Evolutionary conservation across 2,797 vertebrate genomes (phyloP).

Genomic region (Sitta carolinensis): DNA sequence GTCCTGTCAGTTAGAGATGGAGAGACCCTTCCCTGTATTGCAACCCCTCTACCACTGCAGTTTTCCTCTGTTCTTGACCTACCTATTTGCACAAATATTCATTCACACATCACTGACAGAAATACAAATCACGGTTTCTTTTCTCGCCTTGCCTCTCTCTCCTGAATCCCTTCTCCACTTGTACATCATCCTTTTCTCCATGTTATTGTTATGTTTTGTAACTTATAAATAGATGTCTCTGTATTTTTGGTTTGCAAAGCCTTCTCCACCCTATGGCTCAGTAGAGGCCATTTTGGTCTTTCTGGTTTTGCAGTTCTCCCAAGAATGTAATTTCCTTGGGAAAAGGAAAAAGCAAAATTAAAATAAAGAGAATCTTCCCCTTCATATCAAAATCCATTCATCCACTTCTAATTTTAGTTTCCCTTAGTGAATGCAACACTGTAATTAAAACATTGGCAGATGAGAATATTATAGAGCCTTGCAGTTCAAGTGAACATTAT

Average conservation of each 20-base stretch:
- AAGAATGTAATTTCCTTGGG: constrained; percentile 71
- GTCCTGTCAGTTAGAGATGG: not conserved
- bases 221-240: constrained; percentile 51
- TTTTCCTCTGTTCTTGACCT: not conserved
- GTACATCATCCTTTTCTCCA: not conserved
- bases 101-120: not conserved
- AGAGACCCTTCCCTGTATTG: not conserved
- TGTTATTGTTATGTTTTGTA: not conserved
- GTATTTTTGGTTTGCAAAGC: constrained; percentile 48
- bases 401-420: constrained; percentile 76
- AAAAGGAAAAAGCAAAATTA: not conserved
- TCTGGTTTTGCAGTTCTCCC: constrained; percentile 73
- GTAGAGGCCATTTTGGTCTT: constrained; percentile 52
- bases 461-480: constrained; percentile 73
- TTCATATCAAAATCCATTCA: constrained; percentile 74
- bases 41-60: accelerated
- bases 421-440: constrained; percentile 43
- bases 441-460: constrained; percentile 76
- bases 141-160: not conserved
- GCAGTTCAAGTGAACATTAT: constrained; percentile 47
- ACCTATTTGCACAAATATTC: not conserved
- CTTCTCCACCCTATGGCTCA: constrained; percentile 60
- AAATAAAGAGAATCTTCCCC: constrained; percentile 38
- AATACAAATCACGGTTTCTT: not conserved
- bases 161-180: not conserved